These are phyloP conservation scores for Drosophila pachea DNA, from an alignment of 1,140 invertebrate genomes.

Conservation along the genomic window DNA sequence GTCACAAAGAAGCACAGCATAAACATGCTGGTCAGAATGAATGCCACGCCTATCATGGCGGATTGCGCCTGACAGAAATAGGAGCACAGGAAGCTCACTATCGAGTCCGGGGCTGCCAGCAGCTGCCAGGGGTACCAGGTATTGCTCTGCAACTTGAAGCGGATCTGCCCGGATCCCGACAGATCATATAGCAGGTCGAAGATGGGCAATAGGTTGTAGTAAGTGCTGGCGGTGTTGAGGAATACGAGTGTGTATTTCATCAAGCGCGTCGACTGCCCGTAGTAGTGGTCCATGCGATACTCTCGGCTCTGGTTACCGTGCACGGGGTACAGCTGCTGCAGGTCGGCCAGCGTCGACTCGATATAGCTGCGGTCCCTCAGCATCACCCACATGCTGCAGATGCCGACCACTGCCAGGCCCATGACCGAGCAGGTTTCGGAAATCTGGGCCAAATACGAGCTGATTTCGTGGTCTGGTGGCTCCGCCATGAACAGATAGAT, in stretches of 20 bases:
- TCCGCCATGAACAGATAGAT: constrained; percentile 42
- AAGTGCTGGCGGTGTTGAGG: constrained; percentile 45
- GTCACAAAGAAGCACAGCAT: constrained; percentile 60
- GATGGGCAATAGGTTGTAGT: constrained; percentile 59
- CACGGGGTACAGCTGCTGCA: constrained; percentile 45
- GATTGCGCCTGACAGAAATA: constrained; percentile 45
- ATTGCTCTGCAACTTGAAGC: constrained; percentile 54
- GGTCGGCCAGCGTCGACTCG: constrained; percentile 40
- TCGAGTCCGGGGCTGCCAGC: constrained; percentile 9
- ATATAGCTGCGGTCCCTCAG: constrained; percentile 36
- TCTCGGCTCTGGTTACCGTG: neutral
- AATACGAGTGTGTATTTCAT: constrained; percentile 49
- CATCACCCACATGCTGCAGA: constrained; percentile 50
- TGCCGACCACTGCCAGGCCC: constrained; percentile 44
- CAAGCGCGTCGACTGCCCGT: constrained; percentile 24
- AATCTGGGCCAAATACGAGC: constrained; percentile 35
- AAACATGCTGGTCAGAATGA: constrained; percentile 50
- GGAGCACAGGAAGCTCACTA: constrained; percentile 18
- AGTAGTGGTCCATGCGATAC: constrained; percentile 48
- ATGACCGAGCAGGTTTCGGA: constrained; percentile 58
- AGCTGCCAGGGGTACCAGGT: constrained; percentile 71
- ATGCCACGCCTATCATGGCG: constrained; percentile 54
- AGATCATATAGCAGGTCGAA: constrained; percentile 45
- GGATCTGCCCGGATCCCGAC: constrained; percentile 11
- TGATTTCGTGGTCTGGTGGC: neutral